Evolutionary conservation across 2,113 vertebrate species (phyloP).

Genomic region (Craseonycteris thonglongyai): DNA sequence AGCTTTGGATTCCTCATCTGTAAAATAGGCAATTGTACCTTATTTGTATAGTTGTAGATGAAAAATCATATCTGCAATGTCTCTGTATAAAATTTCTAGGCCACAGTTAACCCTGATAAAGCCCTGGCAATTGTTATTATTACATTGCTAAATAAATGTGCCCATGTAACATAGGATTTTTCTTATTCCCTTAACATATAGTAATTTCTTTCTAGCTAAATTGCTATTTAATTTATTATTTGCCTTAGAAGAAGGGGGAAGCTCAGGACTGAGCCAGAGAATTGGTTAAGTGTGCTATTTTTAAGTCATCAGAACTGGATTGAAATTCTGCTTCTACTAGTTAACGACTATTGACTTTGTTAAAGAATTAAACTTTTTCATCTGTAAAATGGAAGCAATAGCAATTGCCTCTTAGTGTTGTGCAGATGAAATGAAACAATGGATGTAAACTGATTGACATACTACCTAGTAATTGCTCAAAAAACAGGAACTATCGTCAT

Average conservation of each 20-base stretch:
- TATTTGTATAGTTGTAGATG: not conserved
- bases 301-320: not conserved
- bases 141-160: not conserved
- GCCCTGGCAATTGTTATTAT: not conserved
- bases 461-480: not conserved
- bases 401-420: not conserved
- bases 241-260: not conserved
- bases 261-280: not conserved
- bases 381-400: not conserved
- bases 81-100: not conserved
- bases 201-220: not conserved
- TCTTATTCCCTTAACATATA: not conserved
- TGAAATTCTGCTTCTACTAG: not conserved
- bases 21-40: not conserved
- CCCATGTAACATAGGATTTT: not conserved
- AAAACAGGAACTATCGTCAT: not conserved
- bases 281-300: constrained; percentile 9
- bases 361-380: not conserved
- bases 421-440: not conserved
- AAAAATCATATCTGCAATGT: not conserved
- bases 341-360: not conserved
- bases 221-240: constrained; percentile 7
- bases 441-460: not conserved
- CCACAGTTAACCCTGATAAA: not conserved
- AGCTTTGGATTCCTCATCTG: not conserved